These are phyloP conservation scores for Phrynocephalus forsythii DNA, from an alignment of 2,797 vertebrate species.

Conservation along the genomic window DNA sequence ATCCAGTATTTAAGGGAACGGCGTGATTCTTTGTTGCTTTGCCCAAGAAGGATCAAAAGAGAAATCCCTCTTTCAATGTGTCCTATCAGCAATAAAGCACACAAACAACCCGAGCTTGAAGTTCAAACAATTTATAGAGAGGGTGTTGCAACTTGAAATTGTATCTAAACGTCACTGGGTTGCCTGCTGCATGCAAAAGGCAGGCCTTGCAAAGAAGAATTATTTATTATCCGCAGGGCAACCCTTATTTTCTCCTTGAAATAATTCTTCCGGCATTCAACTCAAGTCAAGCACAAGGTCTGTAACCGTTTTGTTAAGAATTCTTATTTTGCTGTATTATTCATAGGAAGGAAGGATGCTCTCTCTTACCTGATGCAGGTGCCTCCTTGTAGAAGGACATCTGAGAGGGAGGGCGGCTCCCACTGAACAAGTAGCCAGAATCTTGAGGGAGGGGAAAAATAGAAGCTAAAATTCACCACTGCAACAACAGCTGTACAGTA, in stretches of 20 bases:
- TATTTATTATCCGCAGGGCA: not conserved
- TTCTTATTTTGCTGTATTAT: too few relatives aligned
- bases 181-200: not conserved
- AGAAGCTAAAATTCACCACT: not conserved
- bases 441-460: slow-evolving; percentile 71
- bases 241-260: not conserved
- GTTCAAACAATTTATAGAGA: not conserved
- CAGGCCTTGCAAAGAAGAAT: not conserved
- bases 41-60: not conserved
- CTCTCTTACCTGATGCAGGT: slow-evolving; percentile 84
- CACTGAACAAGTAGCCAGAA: slow-evolving; percentile 95
- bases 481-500: too few relatives aligned
- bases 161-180: not conserved
- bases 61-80: not conserved
- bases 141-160: not conserved
- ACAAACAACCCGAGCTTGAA: too few relatives aligned
- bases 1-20: not conserved
- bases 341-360: too few relatives aligned
- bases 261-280: too few relatives aligned
- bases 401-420: slow-evolving; percentile 87
- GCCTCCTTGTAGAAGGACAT: slow-evolving; percentile 82
- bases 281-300: too few relatives aligned
- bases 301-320: too few relatives aligned
- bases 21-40: not conserved
- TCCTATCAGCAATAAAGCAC: too few relatives aligned